Evolutionary conservation across 2,797 vertebrate species (phyloP).

Genomic region (Tragelaphus oryx): DNA sequence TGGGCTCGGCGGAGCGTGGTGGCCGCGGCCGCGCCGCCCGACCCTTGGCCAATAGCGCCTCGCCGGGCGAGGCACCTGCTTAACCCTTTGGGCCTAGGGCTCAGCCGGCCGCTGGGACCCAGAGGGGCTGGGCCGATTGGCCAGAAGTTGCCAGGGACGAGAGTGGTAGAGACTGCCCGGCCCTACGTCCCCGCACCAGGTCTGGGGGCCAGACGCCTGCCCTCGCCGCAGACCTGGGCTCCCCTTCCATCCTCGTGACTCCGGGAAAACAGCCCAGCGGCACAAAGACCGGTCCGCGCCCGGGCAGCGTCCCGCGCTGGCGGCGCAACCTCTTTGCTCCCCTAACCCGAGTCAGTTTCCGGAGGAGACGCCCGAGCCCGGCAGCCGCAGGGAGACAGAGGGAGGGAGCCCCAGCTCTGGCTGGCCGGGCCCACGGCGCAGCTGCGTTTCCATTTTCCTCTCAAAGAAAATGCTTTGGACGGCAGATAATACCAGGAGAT

Average conservation of each 20-base stretch:
- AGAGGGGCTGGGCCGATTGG: not conserved
- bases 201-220: not conserved
- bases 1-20: slow-evolving; percentile 19
- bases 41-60: slow-evolving; percentile 35
- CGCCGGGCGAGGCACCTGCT: slow-evolving; percentile 42
- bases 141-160: slow-evolving; percentile 46
- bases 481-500: slow-evolving; percentile 84
- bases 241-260: not conserved
- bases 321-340: slow-evolving; percentile 1
- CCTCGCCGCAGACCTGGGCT: not conserved
- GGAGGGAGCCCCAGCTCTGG: slow-evolving; percentile 42
- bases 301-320: not conserved
- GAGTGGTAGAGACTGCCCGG: not conserved
- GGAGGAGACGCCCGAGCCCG: slow-evolving; percentile 38
- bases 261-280: not conserved
- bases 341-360: slow-evolving; percentile 27
- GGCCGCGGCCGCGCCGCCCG: not conserved
- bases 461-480: slow-evolving; percentile 86
- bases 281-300: slow-evolving; percentile 48
- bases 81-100: slow-evolving; percentile 42
- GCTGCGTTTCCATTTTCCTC: slow-evolving; percentile 86
- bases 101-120: not conserved
- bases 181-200: not conserved
- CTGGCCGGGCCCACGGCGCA: slow-evolving; percentile 74
- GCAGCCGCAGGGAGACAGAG: not conserved